Conservation (phyloP, 1,140 invertebrate species). For the Drosophila prosaltans region DNA sequence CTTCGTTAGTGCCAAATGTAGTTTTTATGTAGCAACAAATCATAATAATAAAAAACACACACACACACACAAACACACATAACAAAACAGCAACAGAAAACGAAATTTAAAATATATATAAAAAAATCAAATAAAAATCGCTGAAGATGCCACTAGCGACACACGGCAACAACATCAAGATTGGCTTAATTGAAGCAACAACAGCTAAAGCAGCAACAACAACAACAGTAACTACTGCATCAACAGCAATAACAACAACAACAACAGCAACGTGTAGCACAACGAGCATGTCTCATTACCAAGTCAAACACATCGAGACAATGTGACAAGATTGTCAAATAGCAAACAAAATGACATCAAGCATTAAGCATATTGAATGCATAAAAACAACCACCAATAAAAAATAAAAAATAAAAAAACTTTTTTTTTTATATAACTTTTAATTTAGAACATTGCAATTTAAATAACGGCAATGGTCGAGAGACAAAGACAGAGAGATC, state of each 20-base stretch:
- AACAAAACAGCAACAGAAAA: neutral
- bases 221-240: neutral
- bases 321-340: conserved; percentile 78
- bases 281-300: conserved; percentile 64
- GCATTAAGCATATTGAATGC: conserved; percentile 38
- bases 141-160: conserved; percentile 38
- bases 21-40: conserved; percentile 27
- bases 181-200: conserved; percentile 69
- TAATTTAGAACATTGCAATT: conserved; percentile 61
- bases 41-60: conserved; percentile 19
- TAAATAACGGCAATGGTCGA: conserved; percentile 47
- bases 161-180: conserved; percentile 45
- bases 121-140: conserved; percentile 27
- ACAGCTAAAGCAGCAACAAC: conserved; percentile 1
- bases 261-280: conserved; percentile 12
- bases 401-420: conserved; percentile 6
- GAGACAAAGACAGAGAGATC: neutral
- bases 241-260: neutral
- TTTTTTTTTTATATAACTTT: conserved; percentile 36
- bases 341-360: conserved; percentile 60
- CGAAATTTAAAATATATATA: conserved; percentile 18
- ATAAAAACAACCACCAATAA: conserved; percentile 54
- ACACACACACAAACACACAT: neutral
- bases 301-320: conserved; percentile 62
- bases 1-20: conserved; percentile 27